These are phyloP conservation scores for Holocentrus rufus DNA, from an alignment of 2,797 vertebrate genomes.

Conservation along the genomic window DNA sequence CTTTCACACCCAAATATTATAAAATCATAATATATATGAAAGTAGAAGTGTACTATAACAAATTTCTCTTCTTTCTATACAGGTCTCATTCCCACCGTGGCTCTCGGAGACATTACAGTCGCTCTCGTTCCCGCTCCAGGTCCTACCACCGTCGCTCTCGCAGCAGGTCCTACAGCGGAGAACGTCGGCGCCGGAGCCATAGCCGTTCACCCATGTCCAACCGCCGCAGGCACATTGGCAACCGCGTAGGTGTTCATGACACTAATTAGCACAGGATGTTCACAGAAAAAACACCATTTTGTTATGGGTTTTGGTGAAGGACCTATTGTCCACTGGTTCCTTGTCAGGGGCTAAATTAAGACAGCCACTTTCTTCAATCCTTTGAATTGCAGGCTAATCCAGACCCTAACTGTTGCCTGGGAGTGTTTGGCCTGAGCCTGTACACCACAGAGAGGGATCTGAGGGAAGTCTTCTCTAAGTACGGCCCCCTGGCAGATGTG, in stretches of 20 bases:
- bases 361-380: not conserved
- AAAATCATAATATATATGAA: not conserved
- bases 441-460: constrained; percentile 96
- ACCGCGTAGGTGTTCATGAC: constrained; percentile 83
- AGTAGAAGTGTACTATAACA: not conserved
- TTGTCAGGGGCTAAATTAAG: not conserved
- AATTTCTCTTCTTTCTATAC: constrained; percentile 15
- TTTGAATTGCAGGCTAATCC: constrained; percentile 87
- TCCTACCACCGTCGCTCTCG: constrained; percentile 88
- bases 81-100: constrained; percentile 93
- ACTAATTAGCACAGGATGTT: not conserved
- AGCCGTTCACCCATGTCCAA: constrained; percentile 98
- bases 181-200: constrained; percentile 87
- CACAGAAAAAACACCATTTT: not conserved
- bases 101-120: constrained; percentile 91
- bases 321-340: not conserved
- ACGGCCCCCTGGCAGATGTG: constrained; percentile 92
- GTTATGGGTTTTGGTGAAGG: not conserved
- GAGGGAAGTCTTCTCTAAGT: constrained; percentile 95
- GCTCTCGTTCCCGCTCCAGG: constrained; percentile 89
- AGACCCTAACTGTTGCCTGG: constrained; percentile 94
- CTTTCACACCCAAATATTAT: no score
- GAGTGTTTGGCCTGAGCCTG: constrained; percentile 95
- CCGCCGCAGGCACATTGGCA: constrained; percentile 93
- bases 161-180: constrained; percentile 92